Conservation (phyloP, 1,140 invertebrate genomes). For the Drosophila mojavensis region DNA sequence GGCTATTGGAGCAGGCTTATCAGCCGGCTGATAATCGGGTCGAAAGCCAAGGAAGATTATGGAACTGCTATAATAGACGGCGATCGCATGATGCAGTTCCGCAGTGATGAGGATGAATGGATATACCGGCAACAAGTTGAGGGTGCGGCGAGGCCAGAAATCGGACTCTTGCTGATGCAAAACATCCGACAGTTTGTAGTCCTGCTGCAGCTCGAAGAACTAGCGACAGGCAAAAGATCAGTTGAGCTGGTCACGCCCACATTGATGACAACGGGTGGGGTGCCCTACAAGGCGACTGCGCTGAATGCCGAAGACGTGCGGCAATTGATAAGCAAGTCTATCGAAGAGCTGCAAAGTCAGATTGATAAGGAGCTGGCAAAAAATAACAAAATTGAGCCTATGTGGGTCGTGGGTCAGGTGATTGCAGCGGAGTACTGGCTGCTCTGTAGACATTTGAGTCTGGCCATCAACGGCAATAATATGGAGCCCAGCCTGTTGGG, state of each 20-base stretch:
- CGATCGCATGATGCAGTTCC: slow-evolving; percentile 51
- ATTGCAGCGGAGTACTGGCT: slow-evolving; percentile 40
- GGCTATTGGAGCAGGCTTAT: slow-evolving; percentile 56
- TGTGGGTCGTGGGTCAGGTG: slow-evolving; percentile 12
- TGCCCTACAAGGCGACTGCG: slow-evolving; percentile 41
- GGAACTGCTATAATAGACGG: slow-evolving; percentile 43
- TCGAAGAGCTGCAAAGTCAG: slow-evolving; percentile 19
- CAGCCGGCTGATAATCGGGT: slow-evolving; percentile 32
- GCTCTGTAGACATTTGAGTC: slow-evolving; percentile 38
- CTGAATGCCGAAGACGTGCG: slow-evolving; percentile 26
- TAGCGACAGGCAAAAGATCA: slow-evolving; percentile 12
- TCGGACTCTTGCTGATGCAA: neutral
- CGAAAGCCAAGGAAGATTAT: slow-evolving; percentile 10
- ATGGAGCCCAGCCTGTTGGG: slow-evolving; percentile 44
- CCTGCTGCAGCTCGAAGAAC: slow-evolving; percentile 34
- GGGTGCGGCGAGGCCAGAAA: neutral
- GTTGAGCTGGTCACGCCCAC: slow-evolving; percentile 34
- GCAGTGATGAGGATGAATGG: slow-evolving; percentile 25
- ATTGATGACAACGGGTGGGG: slow-evolving; percentile 59
- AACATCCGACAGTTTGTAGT: slow-evolving; percentile 48
- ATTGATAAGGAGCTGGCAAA: slow-evolving; percentile 30
- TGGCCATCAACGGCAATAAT: slow-evolving; percentile 41
- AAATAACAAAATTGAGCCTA: neutral
- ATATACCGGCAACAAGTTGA: slow-evolving; percentile 1
- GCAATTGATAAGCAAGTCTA: slow-evolving; percentile 29